A percentile compares a stretch with the other conserved stretches of the same genome.
These are phyloP conservation scores for Pogonomyrmex californicus DNA, from an alignment of 1,140 invertebrate species.

Conservation along the genomic window DNA sequence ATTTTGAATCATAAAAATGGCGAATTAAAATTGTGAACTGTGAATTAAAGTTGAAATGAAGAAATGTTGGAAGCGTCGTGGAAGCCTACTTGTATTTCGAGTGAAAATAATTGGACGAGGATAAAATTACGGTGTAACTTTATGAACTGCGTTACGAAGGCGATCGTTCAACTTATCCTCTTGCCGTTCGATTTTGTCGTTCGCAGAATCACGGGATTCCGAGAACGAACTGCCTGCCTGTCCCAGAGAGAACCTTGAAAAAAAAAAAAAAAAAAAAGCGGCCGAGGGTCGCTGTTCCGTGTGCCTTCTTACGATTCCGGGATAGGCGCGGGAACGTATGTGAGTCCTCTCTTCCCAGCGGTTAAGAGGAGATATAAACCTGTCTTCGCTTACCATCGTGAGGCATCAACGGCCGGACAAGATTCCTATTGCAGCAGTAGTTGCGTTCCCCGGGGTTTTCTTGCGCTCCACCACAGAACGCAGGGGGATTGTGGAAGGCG, in stretches of 20 bases:
- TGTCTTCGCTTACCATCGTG: slow-evolving; percentile 74
- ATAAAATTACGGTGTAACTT: neutral
- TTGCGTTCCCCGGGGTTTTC: slow-evolving; percentile 71
- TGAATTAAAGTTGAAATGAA: neutral
- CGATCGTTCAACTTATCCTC: neutral
- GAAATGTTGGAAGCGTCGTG: neutral
- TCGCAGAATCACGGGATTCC: slow-evolving; percentile 31
- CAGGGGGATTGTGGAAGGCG: slow-evolving; percentile 1
- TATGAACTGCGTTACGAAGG: neutral
- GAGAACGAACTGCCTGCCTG: neutral
- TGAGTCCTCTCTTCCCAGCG: slow-evolving; percentile 46
- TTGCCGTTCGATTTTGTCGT: slow-evolving; percentile 37
- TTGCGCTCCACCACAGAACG: slow-evolving; percentile 54
- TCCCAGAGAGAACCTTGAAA: slow-evolving; percentile 13
- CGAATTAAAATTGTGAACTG: neutral
- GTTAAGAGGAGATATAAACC: slow-evolving; percentile 75
- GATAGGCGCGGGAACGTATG: slow-evolving; percentile 28
- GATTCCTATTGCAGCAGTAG: slow-evolving; percentile 73
- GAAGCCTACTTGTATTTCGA: neutral
- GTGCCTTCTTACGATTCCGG: slow-evolving; percentile 54
- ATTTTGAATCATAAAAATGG: slow-evolving; percentile 3
- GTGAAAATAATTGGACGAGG: neutral
- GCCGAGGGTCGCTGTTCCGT: neutral
- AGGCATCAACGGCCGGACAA: slow-evolving; percentile 72
- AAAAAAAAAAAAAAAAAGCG: neutral